Evolutionary conservation across 92 coral and sea anemone genomes (phyloP), one percentile per base, ranked within the genome.

Genomic region (Zoanthus sociatus): DNA sequence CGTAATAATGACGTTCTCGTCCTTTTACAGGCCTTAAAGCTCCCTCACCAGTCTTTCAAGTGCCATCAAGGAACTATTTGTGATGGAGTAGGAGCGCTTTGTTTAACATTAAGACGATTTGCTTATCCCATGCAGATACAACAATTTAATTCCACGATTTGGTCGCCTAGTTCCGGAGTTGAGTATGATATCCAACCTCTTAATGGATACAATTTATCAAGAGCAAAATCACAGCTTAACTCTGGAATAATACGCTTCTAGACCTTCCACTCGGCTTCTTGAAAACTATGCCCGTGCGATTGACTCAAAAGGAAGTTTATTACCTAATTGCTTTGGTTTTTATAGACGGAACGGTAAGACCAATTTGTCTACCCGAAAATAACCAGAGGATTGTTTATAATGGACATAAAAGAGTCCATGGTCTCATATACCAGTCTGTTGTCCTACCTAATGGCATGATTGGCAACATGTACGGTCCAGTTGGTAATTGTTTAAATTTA

Each of bases 271-370:
- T n/a, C n/a, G n/a, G n/a, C n/a, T 55, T 55, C 61, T 55, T 55
- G 61, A 87, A 79, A 60, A 42, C 50, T 82, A 87, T 70, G 78
- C 90, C 68, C 51, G 76, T 79, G 88, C 83, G 32, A 79, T 88
- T n/a, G 7, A 26, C 32, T 60, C 44, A 74, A 81, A 81, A 30
- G 86, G 73, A 61, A 70, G 72, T 55, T 45, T 37, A 54, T 60
- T 79, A 53, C 63, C 56, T 51, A 51, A 51, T 51, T 51, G 56
- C 56, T 8, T 51, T 51, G 56, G 56, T 51, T 51, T 0, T 15
- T 15, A 26, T 26, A 26, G 26, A 26, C 26, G 26, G 26, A 26
- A 26, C 26, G 0, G 26, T 26, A 26, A 26, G 26, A 0, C 26
- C 26, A 26, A 26, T 26, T 26, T 26, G 26, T 26, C 26, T 26